phyloP scores from a whole-genome alignment of 2,888 invertebrate species.

The Hypsopygia costalis region DNA sequence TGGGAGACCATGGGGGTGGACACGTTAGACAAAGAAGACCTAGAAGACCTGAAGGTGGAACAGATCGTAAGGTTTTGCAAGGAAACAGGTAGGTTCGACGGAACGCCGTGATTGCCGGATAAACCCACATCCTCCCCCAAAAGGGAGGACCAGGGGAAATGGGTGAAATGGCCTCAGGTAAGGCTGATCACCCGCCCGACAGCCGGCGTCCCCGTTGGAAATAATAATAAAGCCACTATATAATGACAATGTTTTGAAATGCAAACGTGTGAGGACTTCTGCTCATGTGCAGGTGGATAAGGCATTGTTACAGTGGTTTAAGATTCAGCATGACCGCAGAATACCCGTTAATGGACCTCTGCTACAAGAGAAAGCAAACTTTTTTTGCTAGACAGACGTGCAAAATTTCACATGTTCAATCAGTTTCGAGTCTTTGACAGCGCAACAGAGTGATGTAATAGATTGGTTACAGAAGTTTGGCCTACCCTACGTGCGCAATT shows the following conservation, averaged over 20 bases:
- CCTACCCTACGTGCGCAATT: constrained; percentile 18
- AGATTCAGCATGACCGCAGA: constrained; percentile 17
- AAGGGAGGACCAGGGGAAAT: too few relatives aligned
- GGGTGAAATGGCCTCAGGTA: too few relatives aligned
- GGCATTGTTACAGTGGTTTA: constrained; percentile 22
- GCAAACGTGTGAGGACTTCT: constrained; percentile 20
- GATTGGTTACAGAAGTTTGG: constrained; percentile 19
- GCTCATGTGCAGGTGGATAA: constrained; percentile 22
- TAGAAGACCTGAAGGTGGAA: too few relatives aligned
- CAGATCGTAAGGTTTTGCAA: too few relatives aligned
- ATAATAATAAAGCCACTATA: constrained; percentile 23
- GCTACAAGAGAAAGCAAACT: constrained; percentile 19
- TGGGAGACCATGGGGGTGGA: too few relatives aligned
- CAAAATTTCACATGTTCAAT: constrained; percentile 20
- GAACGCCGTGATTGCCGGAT: too few relatives aligned
- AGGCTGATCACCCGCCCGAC: too few relatives aligned
- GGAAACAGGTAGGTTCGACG: too few relatives aligned
- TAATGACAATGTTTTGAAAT: constrained; percentile 27
- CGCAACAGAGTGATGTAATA: constrained; percentile 16
- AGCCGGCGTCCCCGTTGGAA: too few relatives aligned
- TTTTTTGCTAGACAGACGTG: constrained; percentile 17
- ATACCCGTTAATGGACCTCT: constrained; percentile 20
- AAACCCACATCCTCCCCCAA: too few relatives aligned
- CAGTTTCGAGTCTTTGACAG: constrained; percentile 23
- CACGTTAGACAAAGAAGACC: too few relatives aligned